Conservation (phyloP, 2,888 invertebrate genomes). For the Dorcus parallelipipedus region DNA sequence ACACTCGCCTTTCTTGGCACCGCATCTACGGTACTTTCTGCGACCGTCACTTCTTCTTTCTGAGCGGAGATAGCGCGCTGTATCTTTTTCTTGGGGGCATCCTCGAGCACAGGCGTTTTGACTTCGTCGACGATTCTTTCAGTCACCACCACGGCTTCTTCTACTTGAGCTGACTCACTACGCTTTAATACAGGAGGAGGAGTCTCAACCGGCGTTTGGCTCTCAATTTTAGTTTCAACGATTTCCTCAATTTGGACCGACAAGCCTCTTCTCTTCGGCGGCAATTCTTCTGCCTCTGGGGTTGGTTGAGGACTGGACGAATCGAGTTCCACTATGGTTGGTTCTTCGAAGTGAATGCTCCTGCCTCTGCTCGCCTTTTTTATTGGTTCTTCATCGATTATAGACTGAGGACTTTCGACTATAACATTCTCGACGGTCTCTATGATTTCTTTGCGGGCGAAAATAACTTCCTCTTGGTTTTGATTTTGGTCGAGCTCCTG, state of each 20-base stretch:
- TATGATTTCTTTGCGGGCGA: not conserved
- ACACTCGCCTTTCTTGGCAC: slow-evolving; percentile 13
- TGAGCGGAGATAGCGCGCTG: slow-evolving; percentile 15
- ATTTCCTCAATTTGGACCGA: slow-evolving; percentile 11
- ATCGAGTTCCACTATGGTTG: slow-evolving; percentile 10
- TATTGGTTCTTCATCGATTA: not conserved
- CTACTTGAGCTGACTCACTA: slow-evolving; percentile 23
- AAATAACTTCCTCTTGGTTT: not conserved
- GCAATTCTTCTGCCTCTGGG: too few relatives aligned
- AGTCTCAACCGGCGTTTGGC: slow-evolving; percentile 16
- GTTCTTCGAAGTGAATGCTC: slow-evolving; percentile 1
- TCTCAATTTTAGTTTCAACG: slow-evolving; percentile 8
- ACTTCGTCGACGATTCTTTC: not conserved
- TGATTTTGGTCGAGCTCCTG: not conserved
- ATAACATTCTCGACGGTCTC: not conserved
- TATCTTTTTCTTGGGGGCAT: not conserved
- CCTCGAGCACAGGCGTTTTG: not conserved
- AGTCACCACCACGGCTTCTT: slow-evolving; percentile 20
- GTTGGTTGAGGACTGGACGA: too few relatives aligned
- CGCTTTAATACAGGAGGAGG: slow-evolving; percentile 7
- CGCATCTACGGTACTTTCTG: slow-evolving; percentile 23
- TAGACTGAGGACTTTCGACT: not conserved
- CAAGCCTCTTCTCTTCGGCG: not conserved
- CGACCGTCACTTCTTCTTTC: slow-evolving; percentile 29
- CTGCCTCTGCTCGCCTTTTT: not conserved